Percentiles rank a stretch among this genome's conserved stretches.
Conservation (phyloP, 2,797 vertebrate species). For the Anabacerthia variegaticeps region DNA sequence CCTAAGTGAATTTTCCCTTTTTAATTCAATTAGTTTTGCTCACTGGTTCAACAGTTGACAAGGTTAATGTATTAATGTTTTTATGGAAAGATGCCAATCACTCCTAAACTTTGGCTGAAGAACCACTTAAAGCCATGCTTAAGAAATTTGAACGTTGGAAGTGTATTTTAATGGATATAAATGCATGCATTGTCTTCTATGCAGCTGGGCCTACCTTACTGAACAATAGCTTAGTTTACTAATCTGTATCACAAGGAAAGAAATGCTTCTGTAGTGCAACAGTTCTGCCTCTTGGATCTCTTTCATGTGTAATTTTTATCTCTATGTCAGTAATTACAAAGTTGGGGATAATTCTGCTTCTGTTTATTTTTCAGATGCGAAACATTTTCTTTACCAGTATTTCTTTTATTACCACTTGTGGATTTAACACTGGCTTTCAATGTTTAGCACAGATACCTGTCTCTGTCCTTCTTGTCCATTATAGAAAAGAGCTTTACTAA, state of each 20-base stretch:
- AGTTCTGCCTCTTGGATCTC: neutral
- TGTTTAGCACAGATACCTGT: neutral
- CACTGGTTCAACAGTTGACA: neutral
- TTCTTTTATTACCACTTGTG: neutral
- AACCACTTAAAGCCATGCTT: neutral
- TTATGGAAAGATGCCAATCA: neutral
- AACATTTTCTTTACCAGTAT: neutral
- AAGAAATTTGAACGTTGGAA: neutral
- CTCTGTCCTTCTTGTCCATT: neutral
- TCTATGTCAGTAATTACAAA: neutral
- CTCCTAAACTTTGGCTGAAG: neutral
- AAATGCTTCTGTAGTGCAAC: neutral
- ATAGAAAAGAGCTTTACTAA: neutral
- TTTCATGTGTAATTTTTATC: neutral
- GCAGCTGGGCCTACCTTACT: neutral
- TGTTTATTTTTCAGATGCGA: neutral
- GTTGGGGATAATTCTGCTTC: neutral
- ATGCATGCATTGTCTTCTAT: neutral
- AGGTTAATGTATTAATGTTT: constrained; percentile 1
- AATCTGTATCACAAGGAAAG: neutral
- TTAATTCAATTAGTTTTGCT: neutral
- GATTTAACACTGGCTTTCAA: neutral
- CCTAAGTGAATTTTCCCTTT: neutral
- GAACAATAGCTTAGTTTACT: neutral
- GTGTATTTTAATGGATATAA: neutral